These are phyloP conservation scores for Coenonympha arcania DNA, from an alignment of 2,888 invertebrate species.

Conservation along the genomic window DNA sequence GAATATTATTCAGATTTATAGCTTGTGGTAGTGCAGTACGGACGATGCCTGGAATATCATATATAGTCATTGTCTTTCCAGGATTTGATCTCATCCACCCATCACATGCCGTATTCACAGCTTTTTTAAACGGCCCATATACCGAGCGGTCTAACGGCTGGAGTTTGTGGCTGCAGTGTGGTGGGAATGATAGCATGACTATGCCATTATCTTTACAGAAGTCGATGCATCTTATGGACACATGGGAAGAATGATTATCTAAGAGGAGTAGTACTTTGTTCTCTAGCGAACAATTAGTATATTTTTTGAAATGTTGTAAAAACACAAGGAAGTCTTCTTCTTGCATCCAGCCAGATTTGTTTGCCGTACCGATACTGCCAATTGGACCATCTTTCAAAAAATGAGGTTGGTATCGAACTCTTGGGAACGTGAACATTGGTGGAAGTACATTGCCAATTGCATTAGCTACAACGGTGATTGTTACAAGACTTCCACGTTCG, in stretches of 20 bases:
- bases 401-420: slow-evolving; percentile 31
- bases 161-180: slow-evolving; percentile 26
- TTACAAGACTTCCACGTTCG: slow-evolving; percentile 33
- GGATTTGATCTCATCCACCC: slow-evolving; percentile 22
- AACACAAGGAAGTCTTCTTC: slow-evolving; percentile 27
- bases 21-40: slow-evolving; percentile 30
- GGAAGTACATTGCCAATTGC: slow-evolving; percentile 28
- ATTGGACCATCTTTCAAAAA: slow-evolving; percentile 34
- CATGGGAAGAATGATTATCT: slow-evolving; percentile 27
- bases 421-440: slow-evolving; percentile 37
- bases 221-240: slow-evolving; percentile 19
- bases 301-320: slow-evolving; percentile 7
- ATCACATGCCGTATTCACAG: slow-evolving; percentile 21
- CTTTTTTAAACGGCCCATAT: slow-evolving; percentile 28
- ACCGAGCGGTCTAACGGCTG: slow-evolving; percentile 26
- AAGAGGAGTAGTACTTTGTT: slow-evolving; percentile 21
- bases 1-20: slow-evolving; percentile 30
- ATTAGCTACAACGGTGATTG: slow-evolving; percentile 27
- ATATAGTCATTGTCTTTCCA: slow-evolving; percentile 24
- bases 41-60: slow-evolving; percentile 20
- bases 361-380: slow-evolving; percentile 28
- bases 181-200: slow-evolving; percentile 24
- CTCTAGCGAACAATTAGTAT: slow-evolving; percentile 16
- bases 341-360: slow-evolving; percentile 36
- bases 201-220: slow-evolving; percentile 25